phyloP scores from a whole-genome alignment of 1,140 invertebrate species.

The Mylabris phalerata region DNA sequence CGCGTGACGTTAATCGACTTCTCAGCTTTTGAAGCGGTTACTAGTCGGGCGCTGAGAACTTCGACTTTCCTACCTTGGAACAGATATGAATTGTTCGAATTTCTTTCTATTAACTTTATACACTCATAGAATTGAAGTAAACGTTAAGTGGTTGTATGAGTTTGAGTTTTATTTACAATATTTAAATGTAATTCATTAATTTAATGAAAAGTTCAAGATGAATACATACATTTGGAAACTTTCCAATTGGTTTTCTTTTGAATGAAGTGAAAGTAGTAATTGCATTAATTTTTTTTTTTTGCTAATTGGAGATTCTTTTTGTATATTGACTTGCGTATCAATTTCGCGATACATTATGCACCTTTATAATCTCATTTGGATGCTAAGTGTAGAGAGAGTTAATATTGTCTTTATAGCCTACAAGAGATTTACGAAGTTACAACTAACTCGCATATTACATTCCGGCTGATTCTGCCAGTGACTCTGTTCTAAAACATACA shows the following conservation, averaged over 20 bases:
- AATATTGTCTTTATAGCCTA: constrained; percentile 35
- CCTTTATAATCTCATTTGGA: constrained; percentile 30
- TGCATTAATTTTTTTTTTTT: constrained; percentile 17
- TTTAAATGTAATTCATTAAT: constrained; percentile 19
- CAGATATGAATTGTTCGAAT: constrained; percentile 5
- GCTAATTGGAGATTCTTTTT: constrained; percentile 4
- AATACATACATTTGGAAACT: constrained; percentile 23
- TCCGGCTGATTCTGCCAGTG: constrained; percentile 20
- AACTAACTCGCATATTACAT: constrained; percentile 33
- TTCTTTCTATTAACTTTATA: no score
- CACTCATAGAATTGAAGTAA: not conserved
- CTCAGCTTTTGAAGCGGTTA: constrained; percentile 36
- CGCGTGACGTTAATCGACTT: constrained; percentile 41
- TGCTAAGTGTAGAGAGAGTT: constrained; percentile 29
- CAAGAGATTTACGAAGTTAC: constrained; percentile 31
- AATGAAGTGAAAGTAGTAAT: constrained; percentile 24
- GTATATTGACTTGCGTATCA: constrained; percentile 16
- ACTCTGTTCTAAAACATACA: constrained; percentile 14
- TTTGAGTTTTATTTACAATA: constrained; percentile 15
- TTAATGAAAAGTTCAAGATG: constrained; percentile 21
- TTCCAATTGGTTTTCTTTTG: constrained; percentile 18
- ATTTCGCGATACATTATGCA: constrained; percentile 22
- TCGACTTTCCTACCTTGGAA: constrained; percentile 3
- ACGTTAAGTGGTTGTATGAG: constrained; percentile 5
- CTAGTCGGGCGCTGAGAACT: constrained; percentile 8